Base-by-base conservation (phyloP, 2,797 vertebrate genomes). In the Podargus strigoides region DNA sequence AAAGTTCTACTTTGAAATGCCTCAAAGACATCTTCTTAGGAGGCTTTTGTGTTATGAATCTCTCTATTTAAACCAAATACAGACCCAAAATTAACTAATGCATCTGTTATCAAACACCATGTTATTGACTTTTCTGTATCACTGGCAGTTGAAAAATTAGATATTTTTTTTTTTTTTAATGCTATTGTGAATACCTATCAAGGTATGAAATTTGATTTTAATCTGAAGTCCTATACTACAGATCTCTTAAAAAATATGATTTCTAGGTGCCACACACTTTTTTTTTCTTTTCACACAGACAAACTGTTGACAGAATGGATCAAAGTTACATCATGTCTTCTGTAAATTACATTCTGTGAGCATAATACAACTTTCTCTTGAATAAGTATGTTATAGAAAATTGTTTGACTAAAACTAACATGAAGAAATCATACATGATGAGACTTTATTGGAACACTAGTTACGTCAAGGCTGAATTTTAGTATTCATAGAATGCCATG, bases 191-290 rank as follows among this genome's bases (percentile, higher is more conserved):
- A 77, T 80, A 30, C 19, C 9, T 80, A 76, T 83, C 22, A 42
- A 69, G 37, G 30, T 62, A 39, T 87, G 68, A 91, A 90, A 95
- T 83, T 87, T 82, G 56, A 74, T 96, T 92, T 92, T 93, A 83
- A 87, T 34, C 32, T 85, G 21, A 79, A 89, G 53, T 67, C 52
- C 89, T 76, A 77, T 4, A 39, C 41, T 44, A 24, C 26, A 68
- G 9, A 80, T 89, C 34, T 92, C 75, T 80, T 85, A 78, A 80
- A 2, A 83, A 75, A 80, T 83, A 53, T 28, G 82, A 41, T 85
- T 87, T 80, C 34, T 50, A 55, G n/a, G 27, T 90, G 36, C 4
- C 30, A 22, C 7, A 2, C 76, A 37, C 5, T 16, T 28, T 63
- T 53, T 64, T 70, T 55, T 16, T 6, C 13, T 23, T 44, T 63